Evolutionary conservation across 2,797 vertebrate genomes (phyloP), one percentile per base, ranked within the genome.

Genomic region (Merluccius polli): DNA sequence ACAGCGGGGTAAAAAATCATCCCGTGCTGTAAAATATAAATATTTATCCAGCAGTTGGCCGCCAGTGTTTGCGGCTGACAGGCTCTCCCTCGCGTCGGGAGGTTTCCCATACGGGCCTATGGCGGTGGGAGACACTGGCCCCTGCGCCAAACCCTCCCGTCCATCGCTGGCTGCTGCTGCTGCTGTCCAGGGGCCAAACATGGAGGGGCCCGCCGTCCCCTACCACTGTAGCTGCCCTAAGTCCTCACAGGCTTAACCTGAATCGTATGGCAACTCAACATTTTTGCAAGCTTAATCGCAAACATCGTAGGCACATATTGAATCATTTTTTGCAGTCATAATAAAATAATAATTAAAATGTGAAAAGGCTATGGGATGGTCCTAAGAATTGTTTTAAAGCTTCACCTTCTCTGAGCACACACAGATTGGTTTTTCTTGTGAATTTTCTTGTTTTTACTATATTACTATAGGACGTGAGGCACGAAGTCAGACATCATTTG

Each of bases 131-230:
- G 75, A 88, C 79, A 80, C 79, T 59, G 70, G 80, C 74, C 76
- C 79, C 73, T 73, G 79, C 77, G 82, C 80, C 79, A 87, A 87
- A 88, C 78, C 79, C 79, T 73, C 81, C 81, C 79, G 81, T 84
- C 81, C 77, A 75, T 44, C 29, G 48, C 1, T 41, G 18, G 13
- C 18, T 11, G n/a, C n/a, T n/a, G 13, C 33, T 10, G 52, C 59
- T 74, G 59, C 59, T 68, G 77, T 72, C 18, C 32, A 18, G 33
- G 6, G 36, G 24, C 38, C 27, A 4, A 27, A 11, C 18, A 38
- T 21, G 44, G 16, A 16, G 38, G 38, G 38, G 38, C 13, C 38
- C 4, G 16, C 44, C 12, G 44, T 21, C 6, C 36, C 36, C 7
- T 36, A 11, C 16, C 44, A 21, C 44, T 21, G 5, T 16, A 48